A percentile compares a stretch with the other conserved stretches of the same genome.
Evolutionary conservation across 2,113 vertebrate genomes (phyloP).

Genomic region (Hippocampus barbouri): DNA sequence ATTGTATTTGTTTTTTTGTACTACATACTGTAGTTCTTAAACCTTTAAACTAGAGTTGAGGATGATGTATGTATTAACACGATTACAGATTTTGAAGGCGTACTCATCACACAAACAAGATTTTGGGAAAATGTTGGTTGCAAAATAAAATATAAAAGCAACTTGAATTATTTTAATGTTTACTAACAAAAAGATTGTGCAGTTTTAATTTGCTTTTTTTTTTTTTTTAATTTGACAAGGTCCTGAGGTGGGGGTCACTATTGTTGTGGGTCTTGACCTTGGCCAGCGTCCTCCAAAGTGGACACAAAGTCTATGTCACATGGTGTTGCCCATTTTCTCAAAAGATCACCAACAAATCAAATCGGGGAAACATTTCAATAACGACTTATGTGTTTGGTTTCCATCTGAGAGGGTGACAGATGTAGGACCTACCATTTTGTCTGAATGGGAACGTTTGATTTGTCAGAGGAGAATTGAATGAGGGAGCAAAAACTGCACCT

Average conservation of each 20-base stretch:
- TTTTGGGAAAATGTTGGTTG: no score
- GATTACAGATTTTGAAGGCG: no score
- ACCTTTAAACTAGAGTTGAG: no score
- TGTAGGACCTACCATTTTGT: neutral
- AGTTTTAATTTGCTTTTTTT: neutral
- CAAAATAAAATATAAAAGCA: no score
- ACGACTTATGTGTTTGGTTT: constrained; percentile 64
- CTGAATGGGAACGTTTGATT: constrained; percentile 76
- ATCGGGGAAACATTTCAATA: constrained; percentile 68
- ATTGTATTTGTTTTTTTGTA: no score
- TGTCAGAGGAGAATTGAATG: constrained; percentile 72
- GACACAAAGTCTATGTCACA: constrained; percentile 33
- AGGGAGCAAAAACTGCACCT: constrained; percentile 76
- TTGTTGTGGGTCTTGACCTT: constrained; percentile 37
- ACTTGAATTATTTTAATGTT: neutral
- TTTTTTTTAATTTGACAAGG: neutral
- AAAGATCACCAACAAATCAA: constrained; percentile 62
- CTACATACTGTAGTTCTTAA: no score
- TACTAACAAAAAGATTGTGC: neutral
- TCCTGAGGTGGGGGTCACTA: neutral
- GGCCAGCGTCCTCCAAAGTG: constrained; percentile 32
- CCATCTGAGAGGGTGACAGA: neutral
- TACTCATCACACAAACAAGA: no score
- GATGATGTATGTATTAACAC: no score
- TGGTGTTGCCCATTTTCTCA: constrained; percentile 35